phyloP scores from a whole-genome alignment of 2,113 vertebrate genomes.

The Otis tarda region DNA sequence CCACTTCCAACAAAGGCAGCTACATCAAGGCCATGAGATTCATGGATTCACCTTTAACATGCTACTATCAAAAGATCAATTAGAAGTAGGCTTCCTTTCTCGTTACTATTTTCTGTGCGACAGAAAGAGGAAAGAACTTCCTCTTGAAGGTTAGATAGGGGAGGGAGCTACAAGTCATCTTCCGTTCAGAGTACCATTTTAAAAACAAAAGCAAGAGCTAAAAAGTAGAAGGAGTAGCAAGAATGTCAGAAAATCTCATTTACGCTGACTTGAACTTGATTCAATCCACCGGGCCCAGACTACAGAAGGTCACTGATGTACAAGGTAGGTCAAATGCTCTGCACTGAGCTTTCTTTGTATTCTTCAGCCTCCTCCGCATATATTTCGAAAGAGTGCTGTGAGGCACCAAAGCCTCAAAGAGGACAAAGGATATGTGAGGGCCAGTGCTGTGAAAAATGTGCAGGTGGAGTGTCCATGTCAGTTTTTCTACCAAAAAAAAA shows the following conservation, averaged over 20 bases:
- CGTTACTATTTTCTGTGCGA: rapidly evolving
- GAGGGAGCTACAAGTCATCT: rapidly evolving
- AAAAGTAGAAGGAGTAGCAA: not conserved
- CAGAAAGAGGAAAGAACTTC: not conserved
- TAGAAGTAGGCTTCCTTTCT: not conserved
- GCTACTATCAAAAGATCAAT: not conserved
- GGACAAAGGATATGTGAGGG: rapidly evolving
- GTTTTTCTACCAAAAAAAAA: not conserved
- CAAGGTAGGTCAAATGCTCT: not conserved
- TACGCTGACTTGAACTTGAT: not conserved
- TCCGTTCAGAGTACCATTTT: not conserved
- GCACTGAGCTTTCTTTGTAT: not conserved
- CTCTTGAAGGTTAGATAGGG: not conserved
- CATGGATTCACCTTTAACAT: not conserved
- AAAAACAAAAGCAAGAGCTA: not conserved
- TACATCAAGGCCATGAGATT: not conserved
- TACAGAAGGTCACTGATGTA: not conserved
- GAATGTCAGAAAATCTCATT: not conserved
- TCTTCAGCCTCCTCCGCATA: not conserved
- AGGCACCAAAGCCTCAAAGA: not conserved
- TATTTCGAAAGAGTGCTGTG: no score
- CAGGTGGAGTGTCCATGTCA: no score
- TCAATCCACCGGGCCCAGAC: not conserved
- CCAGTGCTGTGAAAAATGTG: not conserved
- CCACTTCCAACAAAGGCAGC: not conserved